A percentile compares a stretch with the other conserved stretches of the same genome.
Conservation (phyloP, 2,888 invertebrate species). For the Sesia bembeciformis region DNA sequence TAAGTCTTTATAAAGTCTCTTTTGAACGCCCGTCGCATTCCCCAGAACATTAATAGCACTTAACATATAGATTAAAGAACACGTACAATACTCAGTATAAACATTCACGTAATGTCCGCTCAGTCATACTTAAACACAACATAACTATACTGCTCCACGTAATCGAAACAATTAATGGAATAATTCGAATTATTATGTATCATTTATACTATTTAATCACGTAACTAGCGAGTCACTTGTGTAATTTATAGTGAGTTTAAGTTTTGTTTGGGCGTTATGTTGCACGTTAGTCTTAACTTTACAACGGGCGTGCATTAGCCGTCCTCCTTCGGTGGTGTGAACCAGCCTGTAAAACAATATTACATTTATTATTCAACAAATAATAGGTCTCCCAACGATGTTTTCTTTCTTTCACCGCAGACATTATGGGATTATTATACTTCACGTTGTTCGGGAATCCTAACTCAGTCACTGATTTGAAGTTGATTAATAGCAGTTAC, state of each 20-base stretch:
- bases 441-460: too few relatives aligned
- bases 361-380: too few relatives aligned
- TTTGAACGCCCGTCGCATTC: slow-evolving; percentile 48
- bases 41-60: slow-evolving; percentile 60
- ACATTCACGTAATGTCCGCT: slow-evolving; percentile 26
- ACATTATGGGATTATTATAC: too few relatives aligned
- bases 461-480: too few relatives aligned
- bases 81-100: slow-evolving; percentile 42
- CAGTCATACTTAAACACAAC: slow-evolving; percentile 40
- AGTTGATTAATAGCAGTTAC: too few relatives aligned
- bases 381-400: too few relatives aligned
- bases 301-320: slow-evolving; percentile 77
- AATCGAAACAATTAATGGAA: neutral
- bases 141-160: slow-evolving; percentile 2
- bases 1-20: slow-evolving; percentile 70
- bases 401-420: too few relatives aligned
- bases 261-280: slow-evolving; percentile 47
- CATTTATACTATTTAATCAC: slow-evolving; percentile 18
- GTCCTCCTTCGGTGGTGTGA: slow-evolving; percentile 93
- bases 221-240: slow-evolving; percentile 34
- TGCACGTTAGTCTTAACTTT: slow-evolving; percentile 56
- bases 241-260: slow-evolving; percentile 30
- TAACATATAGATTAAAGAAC: slow-evolving; percentile 46
- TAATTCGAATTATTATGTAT: neutral
- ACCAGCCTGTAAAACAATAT: slow-evolving; percentile 82